Evolutionary conservation across 2,113 vertebrate genomes (phyloP).

Genomic region (Labeo catla): DNA sequence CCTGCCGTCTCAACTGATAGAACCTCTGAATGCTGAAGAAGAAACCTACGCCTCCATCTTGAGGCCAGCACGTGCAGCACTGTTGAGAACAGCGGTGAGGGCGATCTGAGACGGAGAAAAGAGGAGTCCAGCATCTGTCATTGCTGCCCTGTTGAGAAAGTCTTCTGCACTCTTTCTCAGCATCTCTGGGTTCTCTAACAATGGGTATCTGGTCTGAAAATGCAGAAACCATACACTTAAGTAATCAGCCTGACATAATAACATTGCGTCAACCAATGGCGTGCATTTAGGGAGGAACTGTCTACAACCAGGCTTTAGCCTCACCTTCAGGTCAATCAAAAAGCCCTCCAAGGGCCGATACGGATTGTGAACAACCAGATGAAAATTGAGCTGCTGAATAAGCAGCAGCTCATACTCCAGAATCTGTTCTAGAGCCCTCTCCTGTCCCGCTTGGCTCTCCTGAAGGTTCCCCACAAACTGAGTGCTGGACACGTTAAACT

Average conservation of each 20-base stretch:
- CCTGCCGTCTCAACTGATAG: background rate
- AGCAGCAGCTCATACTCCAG: constrained; percentile 93
- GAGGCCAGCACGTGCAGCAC: constrained; percentile 87
- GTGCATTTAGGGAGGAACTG: background rate
- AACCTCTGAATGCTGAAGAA: background rate
- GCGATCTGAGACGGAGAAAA: constrained; percentile 92
- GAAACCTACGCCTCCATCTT: constrained; percentile 87
- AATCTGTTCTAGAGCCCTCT: constrained; percentile 90
- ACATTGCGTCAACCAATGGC: background rate
- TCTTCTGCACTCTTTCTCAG: constrained; percentile 92
- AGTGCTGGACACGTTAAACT: constrained; percentile 94
- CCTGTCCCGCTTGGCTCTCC: constrained; percentile 85
- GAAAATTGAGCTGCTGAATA: constrained; percentile 96
- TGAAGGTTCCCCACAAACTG: constrained; percentile 95
- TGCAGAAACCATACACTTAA: background rate
- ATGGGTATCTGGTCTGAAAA: constrained; percentile 85
- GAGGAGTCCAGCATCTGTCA: constrained; percentile 89
- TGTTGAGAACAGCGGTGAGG: constrained; percentile 87
- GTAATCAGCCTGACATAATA: background rate
- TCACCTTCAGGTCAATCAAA: constrained; percentile 94
- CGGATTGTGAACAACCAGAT: constrained; percentile 94
- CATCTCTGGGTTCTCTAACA: constrained; percentile 90
- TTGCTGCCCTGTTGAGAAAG: constrained; percentile 85
- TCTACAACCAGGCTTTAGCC: background rate
- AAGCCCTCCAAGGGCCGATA: constrained; percentile 95